Conservation (phyloP, 1,140 invertebrate genomes). For the Cotesia glomerata region DNA sequence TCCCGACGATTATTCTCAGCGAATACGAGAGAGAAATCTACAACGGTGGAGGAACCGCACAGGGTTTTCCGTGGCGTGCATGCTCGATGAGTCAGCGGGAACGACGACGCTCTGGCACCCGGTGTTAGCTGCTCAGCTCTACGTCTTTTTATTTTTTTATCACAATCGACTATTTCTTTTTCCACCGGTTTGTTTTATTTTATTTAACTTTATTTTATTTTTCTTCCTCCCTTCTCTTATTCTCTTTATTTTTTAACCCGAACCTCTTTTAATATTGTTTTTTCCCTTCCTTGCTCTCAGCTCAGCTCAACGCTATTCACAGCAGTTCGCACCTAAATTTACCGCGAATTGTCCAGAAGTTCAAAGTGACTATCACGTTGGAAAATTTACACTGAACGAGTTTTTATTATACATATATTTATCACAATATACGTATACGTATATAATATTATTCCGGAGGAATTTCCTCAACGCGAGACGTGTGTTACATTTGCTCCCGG, state of each 20-base stretch:
- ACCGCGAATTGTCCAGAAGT: conserved; percentile 6
- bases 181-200: conserved; percentile 3
- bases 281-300: neutral
- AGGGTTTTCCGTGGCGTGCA: conserved; percentile 34
- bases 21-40: conserved; percentile 29
- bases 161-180: conserved; percentile 16
- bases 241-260: conserved; percentile 6
- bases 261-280: neutral
- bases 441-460: neutral
- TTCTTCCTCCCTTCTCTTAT: no score
- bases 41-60: conserved; percentile 9
- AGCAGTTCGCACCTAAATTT: conserved; percentile 8
- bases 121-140: neutral
- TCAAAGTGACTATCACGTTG: neutral
- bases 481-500: neutral
- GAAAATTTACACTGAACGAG: conserved; percentile 1
- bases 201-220: conserved; percentile 3
- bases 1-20: conserved; percentile 24
- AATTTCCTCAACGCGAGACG: neutral
- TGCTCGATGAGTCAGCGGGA: conserved; percentile 37
- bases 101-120: conserved; percentile 29
- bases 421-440: neutral
- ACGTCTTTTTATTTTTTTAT: conserved; percentile 4
- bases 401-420: neutral
- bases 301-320: neutral